Conservation (phyloP, 2,113 vertebrate genomes). For the Lipophrys pholis region DNA sequence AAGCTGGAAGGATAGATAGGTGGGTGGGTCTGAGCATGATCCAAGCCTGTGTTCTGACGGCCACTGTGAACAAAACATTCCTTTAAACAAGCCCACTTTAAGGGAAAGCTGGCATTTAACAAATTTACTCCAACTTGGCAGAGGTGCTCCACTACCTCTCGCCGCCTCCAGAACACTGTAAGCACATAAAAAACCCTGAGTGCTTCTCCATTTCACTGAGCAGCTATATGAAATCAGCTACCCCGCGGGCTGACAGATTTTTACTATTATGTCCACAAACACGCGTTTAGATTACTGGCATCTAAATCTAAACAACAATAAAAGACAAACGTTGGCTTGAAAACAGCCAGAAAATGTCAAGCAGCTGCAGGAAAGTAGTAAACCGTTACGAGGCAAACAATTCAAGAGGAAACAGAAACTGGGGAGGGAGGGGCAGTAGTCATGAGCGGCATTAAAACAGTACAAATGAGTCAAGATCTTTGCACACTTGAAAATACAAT, state of each 20-base stretch:
- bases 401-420: constrained; percentile 31
- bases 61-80: too few relatives aligned
- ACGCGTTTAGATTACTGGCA: constrained; percentile 29
- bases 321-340: constrained; percentile 9
- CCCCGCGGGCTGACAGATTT: constrained; percentile 45
- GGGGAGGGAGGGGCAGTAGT: neutral
- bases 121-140: constrained; percentile 17
- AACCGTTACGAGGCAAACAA: constrained; percentile 32
- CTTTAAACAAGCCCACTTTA: constrained; percentile 7
- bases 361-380: constrained; percentile 48
- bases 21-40: too few relatives aligned
- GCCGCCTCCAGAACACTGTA: constrained; percentile 36
- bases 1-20: too few relatives aligned
- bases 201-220: constrained; percentile 42
- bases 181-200: constrained; percentile 47
- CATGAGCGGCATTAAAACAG: neutral
- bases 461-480: constrained; percentile 7
- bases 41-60: too few relatives aligned
- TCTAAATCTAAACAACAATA: constrained; percentile 31
- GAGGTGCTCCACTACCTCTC: neutral
- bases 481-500: neutral
- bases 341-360: constrained; percentile 56
- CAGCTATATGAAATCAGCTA: constrained; percentile 46
- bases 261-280: constrained; percentile 39
- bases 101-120: constrained; percentile 25